Evolutionary conservation across 1,140 invertebrate genomes (phyloP).

Genomic region (Drosophila ananassae): DNA sequence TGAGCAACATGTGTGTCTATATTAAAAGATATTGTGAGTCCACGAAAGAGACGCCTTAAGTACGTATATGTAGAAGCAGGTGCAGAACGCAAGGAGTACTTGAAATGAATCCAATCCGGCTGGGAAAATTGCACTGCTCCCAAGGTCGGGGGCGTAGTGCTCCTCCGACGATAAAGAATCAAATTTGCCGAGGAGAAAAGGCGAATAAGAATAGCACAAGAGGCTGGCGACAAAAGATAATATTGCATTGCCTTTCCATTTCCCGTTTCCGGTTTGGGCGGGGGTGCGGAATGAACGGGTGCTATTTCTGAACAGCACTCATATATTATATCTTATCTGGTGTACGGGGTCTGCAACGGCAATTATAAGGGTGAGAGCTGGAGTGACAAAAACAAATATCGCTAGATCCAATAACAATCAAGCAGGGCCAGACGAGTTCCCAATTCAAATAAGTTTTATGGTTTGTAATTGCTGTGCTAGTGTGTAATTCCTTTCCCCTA

Average conservation of each 20-base stretch:
- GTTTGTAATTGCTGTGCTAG: constrained; percentile 4
- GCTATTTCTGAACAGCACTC: constrained; percentile 68
- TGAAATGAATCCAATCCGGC: constrained; percentile 21
- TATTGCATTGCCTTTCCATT: constrained; percentile 62
- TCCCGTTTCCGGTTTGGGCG: constrained; percentile 63
- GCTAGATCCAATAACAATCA: constrained; percentile 34
- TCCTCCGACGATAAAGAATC: constrained; percentile 27
- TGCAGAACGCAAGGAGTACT: constrained; percentile 33
- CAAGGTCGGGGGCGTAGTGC: constrained; percentile 41
- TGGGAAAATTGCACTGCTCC: constrained; percentile 25
- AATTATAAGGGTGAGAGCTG: constrained; percentile 42
- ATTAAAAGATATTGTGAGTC: constrained; percentile 1
- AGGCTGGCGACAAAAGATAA: constrained; percentile 57
- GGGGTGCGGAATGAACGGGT: constrained; percentile 35
- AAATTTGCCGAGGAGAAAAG: constrained; percentile 29
- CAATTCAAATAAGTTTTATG: constrained; percentile 12
- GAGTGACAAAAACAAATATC: constrained; percentile 67
- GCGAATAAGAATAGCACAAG: constrained; percentile 38
- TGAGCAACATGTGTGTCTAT: constrained; percentile 65
- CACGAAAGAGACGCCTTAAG: not conserved
- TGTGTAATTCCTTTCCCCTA: not conserved
- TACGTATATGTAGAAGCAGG: constrained; percentile 26
- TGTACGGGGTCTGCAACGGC: constrained; percentile 30
- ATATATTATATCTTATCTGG: constrained; percentile 71
- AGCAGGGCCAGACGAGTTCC: not conserved